Conservation (phyloP, 2,888 invertebrate genomes). For the Andricus curvator region DNA sequence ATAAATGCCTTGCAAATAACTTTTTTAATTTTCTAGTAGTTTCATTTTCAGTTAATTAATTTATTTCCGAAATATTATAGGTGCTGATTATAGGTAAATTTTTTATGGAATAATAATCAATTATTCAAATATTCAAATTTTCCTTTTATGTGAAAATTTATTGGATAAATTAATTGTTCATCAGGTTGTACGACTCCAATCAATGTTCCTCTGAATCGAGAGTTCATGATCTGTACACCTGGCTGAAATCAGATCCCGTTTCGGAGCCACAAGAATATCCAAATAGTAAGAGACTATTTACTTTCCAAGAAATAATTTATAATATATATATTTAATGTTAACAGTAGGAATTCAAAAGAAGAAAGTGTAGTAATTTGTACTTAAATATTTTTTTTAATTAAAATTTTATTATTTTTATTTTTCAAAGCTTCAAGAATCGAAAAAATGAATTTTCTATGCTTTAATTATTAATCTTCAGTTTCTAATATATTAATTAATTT, state of each 20-base stretch:
- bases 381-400: not conserved
- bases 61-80: not conserved
- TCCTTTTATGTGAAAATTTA: not conserved
- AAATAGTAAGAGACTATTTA: slow-evolving; percentile 14
- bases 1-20: not conserved
- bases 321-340: not conserved
- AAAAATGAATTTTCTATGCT: not conserved
- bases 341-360: too few species aligned
- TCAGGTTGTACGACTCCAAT: slow-evolving; percentile 19
- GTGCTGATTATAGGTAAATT: not conserved
- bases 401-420: too few species aligned
- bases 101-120: too few species aligned
- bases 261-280: slow-evolving; percentile 3
- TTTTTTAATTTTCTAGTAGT: not conserved
- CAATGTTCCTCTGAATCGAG: slow-evolving; percentile 27
- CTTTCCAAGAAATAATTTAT: not conserved
- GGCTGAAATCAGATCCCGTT: slow-evolving; percentile 29
- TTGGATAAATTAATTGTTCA: not conserved
- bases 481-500: not conserved
- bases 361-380: not conserved
- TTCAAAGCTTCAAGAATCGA: not conserved
- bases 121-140: too few species aligned
- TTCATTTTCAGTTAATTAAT: not conserved
- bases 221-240: slow-evolving; percentile 33
- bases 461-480: not conserved